Conservation (phyloP, 2,113 vertebrate genomes). For the Apodemus speciosus region DNA sequence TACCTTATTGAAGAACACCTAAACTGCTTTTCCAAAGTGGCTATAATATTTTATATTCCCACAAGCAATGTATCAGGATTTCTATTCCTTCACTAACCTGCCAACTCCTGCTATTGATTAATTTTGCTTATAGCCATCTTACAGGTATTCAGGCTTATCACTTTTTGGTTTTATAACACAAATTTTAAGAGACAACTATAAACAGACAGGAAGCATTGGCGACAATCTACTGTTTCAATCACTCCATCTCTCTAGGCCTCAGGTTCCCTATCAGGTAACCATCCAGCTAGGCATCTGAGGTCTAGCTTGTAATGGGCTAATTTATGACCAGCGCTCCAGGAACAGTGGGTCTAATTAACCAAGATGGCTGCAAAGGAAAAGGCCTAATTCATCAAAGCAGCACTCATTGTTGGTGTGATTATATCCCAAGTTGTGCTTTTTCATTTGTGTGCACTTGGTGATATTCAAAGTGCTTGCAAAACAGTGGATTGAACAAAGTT, state of each 20-base stretch:
- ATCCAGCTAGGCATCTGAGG: neutral
- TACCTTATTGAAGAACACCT: neutral
- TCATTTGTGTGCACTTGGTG: neutral
- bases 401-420: neutral
- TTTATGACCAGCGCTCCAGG: neutral
- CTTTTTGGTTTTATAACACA: neutral
- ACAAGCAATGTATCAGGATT: neutral
- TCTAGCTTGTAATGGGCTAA: neutral
- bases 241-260: neutral
- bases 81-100: neutral
- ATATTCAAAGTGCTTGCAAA: neutral
- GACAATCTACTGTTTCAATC: neutral
- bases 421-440: neutral
- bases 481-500: neutral
- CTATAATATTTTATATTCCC: neutral
- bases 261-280: neutral
- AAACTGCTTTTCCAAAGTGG: neutral
- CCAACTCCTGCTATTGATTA: neutral
- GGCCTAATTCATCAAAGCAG: neutral
- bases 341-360: conserved; percentile 5
- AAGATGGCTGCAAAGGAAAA: neutral
- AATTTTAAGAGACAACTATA: conserved; percentile 20
- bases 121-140: neutral
- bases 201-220: neutral
- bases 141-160: neutral